Conservation (phyloP, 2,113 vertebrate species). For the Galemys pyrenaicus region DNA sequence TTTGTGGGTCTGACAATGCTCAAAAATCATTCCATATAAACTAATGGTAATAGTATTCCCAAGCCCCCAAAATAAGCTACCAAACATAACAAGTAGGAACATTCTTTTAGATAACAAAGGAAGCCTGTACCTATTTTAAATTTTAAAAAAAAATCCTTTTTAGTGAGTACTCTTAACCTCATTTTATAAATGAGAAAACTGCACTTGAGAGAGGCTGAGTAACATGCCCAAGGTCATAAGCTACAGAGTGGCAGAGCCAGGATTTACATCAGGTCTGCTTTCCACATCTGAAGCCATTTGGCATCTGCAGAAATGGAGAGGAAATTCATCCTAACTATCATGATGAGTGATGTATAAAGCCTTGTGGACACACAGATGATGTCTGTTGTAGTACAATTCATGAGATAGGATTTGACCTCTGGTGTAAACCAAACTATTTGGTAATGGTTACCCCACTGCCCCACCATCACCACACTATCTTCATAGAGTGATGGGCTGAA, state of each 20-base stretch:
- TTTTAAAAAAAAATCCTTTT: background rate
- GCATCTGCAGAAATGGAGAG: background rate
- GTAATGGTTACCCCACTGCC: background rate
- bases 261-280: background rate
- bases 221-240: background rate
- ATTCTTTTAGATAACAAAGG: background rate
- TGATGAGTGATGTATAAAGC: background rate
- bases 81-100: background rate
- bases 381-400: background rate
- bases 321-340: background rate
- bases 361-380: background rate
- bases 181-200: background rate
- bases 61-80: background rate
- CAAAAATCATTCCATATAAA: background rate
- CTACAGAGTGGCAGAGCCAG: background rate
- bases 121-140: background rate
- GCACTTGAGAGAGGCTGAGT: background rate
- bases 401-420: background rate
- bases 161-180: background rate
- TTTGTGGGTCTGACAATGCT: background rate
- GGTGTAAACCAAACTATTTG: background rate
- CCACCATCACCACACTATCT: background rate
- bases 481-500: background rate
- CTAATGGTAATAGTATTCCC: background rate
- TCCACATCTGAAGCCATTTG: background rate